Evolutionary conservation across 2,888 invertebrate genomes (phyloP).

Genomic region (Torymus texanus): DNA sequence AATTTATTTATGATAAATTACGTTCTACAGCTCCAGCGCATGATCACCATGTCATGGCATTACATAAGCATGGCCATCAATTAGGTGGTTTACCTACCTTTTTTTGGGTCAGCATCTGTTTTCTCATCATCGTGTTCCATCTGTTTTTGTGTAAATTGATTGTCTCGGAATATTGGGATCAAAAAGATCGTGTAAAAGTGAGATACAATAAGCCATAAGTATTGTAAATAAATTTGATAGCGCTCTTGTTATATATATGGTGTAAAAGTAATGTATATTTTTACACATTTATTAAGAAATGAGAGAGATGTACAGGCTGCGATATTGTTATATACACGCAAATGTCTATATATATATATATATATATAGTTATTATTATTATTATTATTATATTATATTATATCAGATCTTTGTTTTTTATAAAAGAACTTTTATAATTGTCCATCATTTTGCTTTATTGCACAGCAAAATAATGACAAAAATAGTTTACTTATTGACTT

Average conservation of each 20-base stretch:
- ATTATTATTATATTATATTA: constrained; percentile 18
- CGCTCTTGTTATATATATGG: constrained; percentile 48
- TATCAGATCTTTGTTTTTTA: constrained; percentile 26
- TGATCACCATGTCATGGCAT: constrained; percentile 91
- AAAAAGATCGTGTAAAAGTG: constrained; percentile 81
- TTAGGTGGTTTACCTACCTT: constrained; percentile 92
- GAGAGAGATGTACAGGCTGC: constrained; percentile 58
- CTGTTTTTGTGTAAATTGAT: constrained; percentile 94
- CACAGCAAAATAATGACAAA: constrained; percentile 18
- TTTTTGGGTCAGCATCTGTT: constrained; percentile 93
- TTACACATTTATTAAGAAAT: constrained; percentile 53
- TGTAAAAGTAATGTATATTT: constrained; percentile 52
- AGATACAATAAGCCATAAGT: constrained; percentile 80
- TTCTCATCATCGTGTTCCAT: constrained; percentile 93
- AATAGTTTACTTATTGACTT: constrained; percentile 18
- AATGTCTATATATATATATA: constrained; percentile 10
- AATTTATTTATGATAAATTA: too few species aligned
- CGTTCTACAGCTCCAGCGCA: constrained; percentile 86
- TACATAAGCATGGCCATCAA: constrained; percentile 93
- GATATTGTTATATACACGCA: constrained; percentile 37
- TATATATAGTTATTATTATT: background rate
- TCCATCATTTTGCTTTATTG: constrained; percentile 10
- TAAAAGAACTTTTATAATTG: constrained; percentile 29
- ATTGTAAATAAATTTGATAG: constrained; percentile 49
- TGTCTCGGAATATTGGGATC: constrained; percentile 91